Conservation (phyloP, 1,140 invertebrate species). For the Chrysopa pallens region DNA sequence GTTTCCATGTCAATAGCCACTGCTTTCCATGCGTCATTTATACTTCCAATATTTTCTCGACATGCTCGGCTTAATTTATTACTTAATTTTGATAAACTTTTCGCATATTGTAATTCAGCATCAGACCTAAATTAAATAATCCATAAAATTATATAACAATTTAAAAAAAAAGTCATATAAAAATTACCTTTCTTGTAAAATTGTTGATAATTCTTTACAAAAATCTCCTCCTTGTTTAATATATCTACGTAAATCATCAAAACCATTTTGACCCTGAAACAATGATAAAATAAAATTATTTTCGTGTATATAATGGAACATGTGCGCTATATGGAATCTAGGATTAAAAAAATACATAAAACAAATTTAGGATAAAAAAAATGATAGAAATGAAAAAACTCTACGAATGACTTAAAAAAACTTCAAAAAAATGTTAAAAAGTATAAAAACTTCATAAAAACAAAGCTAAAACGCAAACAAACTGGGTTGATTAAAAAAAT, state of each 20-base stretch:
- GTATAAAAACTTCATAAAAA: too few species aligned
- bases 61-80: conserved; percentile 68
- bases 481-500: too few species aligned
- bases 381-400: too few species aligned
- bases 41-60: conserved; percentile 57
- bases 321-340: too few species aligned
- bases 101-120: conserved; percentile 75
- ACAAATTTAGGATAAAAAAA: too few species aligned
- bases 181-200: conserved; percentile 76
- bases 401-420: too few species aligned
- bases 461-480: too few species aligned
- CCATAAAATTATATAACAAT: neutral
- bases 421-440: too few species aligned
- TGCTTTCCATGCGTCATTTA: conserved; percentile 76
- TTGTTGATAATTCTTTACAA: conserved; percentile 73
- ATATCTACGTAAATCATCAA: conserved; percentile 78
- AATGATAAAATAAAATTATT: conserved; percentile 8
- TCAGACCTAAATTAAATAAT: conserved; percentile 50
- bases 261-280: conserved; percentile 74
- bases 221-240: conserved; percentile 89
- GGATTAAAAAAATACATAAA: too few species aligned
- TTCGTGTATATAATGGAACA: too few species aligned
- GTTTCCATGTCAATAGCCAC: conserved; percentile 81
- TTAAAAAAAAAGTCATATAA: conserved; percentile 2
- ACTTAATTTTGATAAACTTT: conserved; percentile 72